A percentile compares a stretch with the other conserved stretches of the same genome.
Evolutionary conservation across 2,888 invertebrate genomes (phyloP).

Genomic region (Heliconius hortense): DNA sequence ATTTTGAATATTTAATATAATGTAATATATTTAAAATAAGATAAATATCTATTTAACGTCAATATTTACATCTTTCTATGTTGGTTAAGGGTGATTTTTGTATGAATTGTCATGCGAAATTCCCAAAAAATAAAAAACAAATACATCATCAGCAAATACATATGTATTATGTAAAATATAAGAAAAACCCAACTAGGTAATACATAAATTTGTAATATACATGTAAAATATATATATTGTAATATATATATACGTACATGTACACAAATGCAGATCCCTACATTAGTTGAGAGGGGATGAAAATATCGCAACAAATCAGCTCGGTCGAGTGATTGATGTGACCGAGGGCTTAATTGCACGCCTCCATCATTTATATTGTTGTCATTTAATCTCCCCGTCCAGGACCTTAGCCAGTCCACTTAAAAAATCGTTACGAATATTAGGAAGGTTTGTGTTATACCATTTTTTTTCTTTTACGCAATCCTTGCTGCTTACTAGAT

Average conservation of each 20-base stretch:
- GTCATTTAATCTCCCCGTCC: slow-evolving; percentile 62
- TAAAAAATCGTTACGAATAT: slow-evolving; percentile 40
- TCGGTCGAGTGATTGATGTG: slow-evolving; percentile 63
- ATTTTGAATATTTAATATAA: too few species aligned
- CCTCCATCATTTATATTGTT: slow-evolving; percentile 69
- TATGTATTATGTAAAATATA: too few species aligned
- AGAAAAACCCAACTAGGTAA: too few species aligned
- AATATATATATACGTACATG: neutral
- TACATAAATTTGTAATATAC: too few species aligned
- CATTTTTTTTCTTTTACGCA: neutral
- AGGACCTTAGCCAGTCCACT: slow-evolving; percentile 35
- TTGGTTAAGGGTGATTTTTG: too few species aligned
- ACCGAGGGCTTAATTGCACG: slow-evolving; percentile 59
- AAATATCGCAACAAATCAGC: slow-evolving; percentile 60
- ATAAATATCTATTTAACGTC: too few species aligned
- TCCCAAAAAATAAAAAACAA: too few species aligned
- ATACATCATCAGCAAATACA: too few species aligned
- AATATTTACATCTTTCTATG: too few species aligned
- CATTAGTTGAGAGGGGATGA: slow-evolving; percentile 39
- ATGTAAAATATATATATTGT: too few species aligned
- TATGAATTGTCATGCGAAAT: too few species aligned
- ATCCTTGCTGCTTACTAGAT: neutral
- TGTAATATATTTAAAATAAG: too few species aligned
- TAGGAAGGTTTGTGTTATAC: slow-evolving; percentile 19
- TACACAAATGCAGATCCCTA: slow-evolving; percentile 7